Evolutionary conservation across 2,888 invertebrate species (phyloP), one percentile per base, ranked within the genome.

Genomic region (Himalopsyche kuldschensis): DNA sequence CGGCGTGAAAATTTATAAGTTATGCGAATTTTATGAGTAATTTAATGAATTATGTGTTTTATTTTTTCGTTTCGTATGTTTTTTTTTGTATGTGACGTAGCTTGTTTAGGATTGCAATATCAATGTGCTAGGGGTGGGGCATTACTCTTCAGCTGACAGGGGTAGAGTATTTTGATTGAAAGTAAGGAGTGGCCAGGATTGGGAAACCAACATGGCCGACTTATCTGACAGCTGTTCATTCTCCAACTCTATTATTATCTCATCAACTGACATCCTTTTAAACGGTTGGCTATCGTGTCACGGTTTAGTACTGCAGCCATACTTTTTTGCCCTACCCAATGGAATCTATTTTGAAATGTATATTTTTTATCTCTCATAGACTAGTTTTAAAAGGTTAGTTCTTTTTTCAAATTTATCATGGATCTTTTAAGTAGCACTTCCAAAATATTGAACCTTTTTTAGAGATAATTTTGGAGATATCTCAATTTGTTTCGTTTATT

Each of bases 91-190:
- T 30, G 79, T 31, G 46, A 46, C 79, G 79, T 31, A 48, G 10
- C 48, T 41, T 78, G 79, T 48, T 41, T n/a, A 78, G 79, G 79
- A 41, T 78, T 47, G 48, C 41, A 27, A 78, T 31, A 78, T 78
- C 79, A 63, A 24, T 35, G n/a, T 5, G 8, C 46, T 75, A 75
- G 81, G 85, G 85, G 83, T 85, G 84, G 83, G 75, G 85, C 83
- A 31, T 31, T 75, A 27, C 80, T 81, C 35, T 47, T 78, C 48
- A 77, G 63, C 77, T 82, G 82, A 78, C 84, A 82, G 76, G 84
- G 84, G 84, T 84, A 48, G 80, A 63, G 82, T 79, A 80, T 82
- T 83, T 83, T 79, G 84, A 85, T 84, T 85, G 85, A 85, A 82
- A 75, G 84, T 63, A 55, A 84, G 85, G 85, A 84, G 85, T 78